These are phyloP conservation scores for Macrophya alboannulata DNA, from an alignment of 2,888 invertebrate genomes.

Conservation along the genomic window DNA sequence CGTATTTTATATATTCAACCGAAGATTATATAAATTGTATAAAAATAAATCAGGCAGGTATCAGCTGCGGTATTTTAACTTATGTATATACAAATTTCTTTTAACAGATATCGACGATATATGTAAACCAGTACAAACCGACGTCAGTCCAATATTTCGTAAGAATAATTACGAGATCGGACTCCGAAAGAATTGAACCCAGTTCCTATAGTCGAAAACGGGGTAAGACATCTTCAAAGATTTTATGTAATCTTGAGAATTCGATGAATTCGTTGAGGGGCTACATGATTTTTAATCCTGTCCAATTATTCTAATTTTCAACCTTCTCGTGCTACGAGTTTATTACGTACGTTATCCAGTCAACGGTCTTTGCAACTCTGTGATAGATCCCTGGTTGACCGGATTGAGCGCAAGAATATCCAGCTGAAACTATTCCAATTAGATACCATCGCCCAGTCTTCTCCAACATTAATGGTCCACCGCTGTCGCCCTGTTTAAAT, in stretches of 20 bases:
- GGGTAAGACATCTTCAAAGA: not conserved
- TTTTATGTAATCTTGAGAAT: not conserved
- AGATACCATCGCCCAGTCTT: constrained; percentile 94
- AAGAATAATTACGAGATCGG: too few relatives aligned
- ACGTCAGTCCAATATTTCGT: not conserved
- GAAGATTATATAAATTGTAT: not conserved
- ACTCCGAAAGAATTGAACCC: not conserved
- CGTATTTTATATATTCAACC: not conserved
- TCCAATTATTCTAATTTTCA: not conserved
- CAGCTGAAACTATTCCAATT: constrained; percentile 95
- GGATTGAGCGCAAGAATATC: constrained; percentile 96
- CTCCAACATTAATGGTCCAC: constrained; percentile 95
- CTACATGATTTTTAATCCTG: not conserved
- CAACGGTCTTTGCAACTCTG: constrained; percentile 95
- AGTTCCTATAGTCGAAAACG: not conserved
- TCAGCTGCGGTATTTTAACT: not conserved
- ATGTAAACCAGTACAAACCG: not conserved
- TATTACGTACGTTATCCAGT: constrained; percentile 91
- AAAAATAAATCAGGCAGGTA: constrained; percentile 13
- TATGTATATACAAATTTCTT: not conserved
- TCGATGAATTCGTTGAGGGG: not conserved
- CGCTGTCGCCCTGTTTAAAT: constrained; percentile 88
- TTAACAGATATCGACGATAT: not conserved
- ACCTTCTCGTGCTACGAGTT: constrained; percentile 77
- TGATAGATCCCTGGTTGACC: constrained; percentile 98